A percentile compares a stretch with the other conserved stretches of the same genome.
Conservation (phyloP, 2,797 vertebrate genomes). For the Spea hammondii region DNA sequence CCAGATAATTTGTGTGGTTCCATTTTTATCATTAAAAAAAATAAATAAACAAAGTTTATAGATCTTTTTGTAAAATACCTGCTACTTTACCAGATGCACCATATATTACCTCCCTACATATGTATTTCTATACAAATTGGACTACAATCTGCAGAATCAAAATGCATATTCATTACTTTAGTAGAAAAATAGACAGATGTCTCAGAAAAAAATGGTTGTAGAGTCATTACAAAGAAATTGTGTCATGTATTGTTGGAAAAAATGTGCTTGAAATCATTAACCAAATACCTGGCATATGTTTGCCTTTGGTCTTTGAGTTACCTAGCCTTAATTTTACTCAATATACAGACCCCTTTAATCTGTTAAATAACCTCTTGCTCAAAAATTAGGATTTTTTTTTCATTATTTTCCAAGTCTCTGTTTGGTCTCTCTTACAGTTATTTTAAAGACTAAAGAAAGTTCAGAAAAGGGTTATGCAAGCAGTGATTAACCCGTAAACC, state of each 20-base stretch:
- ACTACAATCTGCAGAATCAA: too few species aligned
- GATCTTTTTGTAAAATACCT: too few species aligned
- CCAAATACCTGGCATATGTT: neutral
- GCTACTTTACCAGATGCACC: too few species aligned
- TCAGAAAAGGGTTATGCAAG: slow-evolving; percentile 76
- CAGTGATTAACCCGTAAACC: slow-evolving; percentile 60
- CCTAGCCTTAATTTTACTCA: slow-evolving; percentile 17
- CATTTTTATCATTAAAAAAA: too few species aligned
- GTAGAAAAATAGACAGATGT: too few species aligned
- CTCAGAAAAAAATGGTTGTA: too few species aligned
- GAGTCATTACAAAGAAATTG: too few species aligned
- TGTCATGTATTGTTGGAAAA: neutral
- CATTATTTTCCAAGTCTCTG: slow-evolving; percentile 48
- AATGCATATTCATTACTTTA: too few species aligned
- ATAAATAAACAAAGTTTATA: too few species aligned
- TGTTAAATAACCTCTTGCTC: slow-evolving; percentile 26
- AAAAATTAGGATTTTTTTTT: slow-evolving; percentile 32
- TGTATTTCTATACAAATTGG: too few species aligned
- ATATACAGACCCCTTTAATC: slow-evolving; percentile 24
- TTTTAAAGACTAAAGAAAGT: slow-evolving; percentile 69
- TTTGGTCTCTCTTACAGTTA: slow-evolving; percentile 65
- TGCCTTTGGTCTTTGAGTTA: neutral
- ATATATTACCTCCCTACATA: too few species aligned
- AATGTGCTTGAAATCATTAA: neutral
- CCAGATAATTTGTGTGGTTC: too few species aligned